Evolutionary conservation across 2,113 vertebrate species (phyloP).

Genomic region (Furnarius figulus): DNA sequence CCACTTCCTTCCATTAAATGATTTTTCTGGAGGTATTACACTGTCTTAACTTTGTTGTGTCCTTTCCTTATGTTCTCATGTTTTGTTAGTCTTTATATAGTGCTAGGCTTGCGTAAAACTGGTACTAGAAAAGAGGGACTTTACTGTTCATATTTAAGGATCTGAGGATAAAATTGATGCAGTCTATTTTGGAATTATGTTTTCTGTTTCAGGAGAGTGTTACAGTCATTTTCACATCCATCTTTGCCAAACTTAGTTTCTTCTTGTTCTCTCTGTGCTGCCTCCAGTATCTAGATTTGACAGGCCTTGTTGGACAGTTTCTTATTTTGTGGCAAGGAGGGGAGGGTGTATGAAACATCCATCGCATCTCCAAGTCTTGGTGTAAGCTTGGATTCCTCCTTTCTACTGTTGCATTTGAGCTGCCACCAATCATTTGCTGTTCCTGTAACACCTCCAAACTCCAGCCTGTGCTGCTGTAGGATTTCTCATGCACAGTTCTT

Average conservation of each 20-base stretch:
- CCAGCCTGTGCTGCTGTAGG: background rate
- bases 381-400: background rate
- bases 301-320: background rate
- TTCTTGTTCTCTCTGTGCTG: background rate
- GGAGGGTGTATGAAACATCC: background rate
- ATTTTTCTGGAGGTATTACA: background rate
- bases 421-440: background rate
- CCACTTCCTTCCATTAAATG: background rate
- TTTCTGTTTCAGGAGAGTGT: background rate
- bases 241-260: background rate
- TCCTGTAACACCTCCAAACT: background rate
- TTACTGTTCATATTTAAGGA: background rate
- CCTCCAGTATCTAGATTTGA: background rate
- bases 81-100: background rate
- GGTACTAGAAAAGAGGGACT: background rate
- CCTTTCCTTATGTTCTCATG: background rate
- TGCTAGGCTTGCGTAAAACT: background rate
- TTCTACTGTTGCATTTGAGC: background rate
- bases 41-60: background rate
- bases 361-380: background rate
- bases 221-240: background rate
- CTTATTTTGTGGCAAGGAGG: background rate
- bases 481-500: background rate
- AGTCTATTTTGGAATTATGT: background rate
- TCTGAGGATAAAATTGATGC: background rate